Evolutionary conservation across 1,140 invertebrate genomes (phyloP).

Genomic region (roundworm (Caenorhabditis elegans)): DNA sequence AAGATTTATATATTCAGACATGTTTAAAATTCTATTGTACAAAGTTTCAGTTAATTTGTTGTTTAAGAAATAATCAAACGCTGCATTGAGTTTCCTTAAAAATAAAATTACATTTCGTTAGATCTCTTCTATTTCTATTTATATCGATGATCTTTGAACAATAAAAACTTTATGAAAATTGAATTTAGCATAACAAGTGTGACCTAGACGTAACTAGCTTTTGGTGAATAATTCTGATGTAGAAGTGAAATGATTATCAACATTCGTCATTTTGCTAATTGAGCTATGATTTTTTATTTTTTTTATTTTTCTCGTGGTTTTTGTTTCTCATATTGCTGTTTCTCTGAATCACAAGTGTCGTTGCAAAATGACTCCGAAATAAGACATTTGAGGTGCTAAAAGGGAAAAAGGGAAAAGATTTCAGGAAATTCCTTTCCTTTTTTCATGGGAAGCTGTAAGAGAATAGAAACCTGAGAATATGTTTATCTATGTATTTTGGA

Average conservation of each 20-base stretch:
- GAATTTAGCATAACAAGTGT: too few relatives aligned
- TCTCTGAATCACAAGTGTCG: not conserved
- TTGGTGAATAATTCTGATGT: too few relatives aligned
- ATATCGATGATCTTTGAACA: not conserved
- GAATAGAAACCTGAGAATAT: conserved; percentile 27
- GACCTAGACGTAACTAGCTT: too few relatives aligned
- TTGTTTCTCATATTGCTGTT: not conserved
- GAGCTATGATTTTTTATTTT: not conserved
- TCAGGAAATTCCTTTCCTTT: not conserved
- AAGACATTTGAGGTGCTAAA: not conserved
- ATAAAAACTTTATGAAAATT: too few relatives aligned
- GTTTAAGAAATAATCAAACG: too few relatives aligned
- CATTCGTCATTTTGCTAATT: too few relatives aligned
- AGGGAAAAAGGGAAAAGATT: not conserved
- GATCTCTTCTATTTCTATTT: not conserved
- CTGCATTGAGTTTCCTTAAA: too few relatives aligned
- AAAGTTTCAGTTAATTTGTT: too few relatives aligned
- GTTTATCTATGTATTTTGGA: not conserved
- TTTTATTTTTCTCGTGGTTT: not conserved
- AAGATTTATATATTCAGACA: too few relatives aligned
- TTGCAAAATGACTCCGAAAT: not conserved
- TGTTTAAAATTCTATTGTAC: too few relatives aligned
- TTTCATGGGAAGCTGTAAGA: not conserved
- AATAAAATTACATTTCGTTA: not conserved
- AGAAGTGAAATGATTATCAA: too few relatives aligned